phyloP scores from a whole-genome alignment of 2,888 invertebrate species.

The Brassicogethes aeneus region DNA sequence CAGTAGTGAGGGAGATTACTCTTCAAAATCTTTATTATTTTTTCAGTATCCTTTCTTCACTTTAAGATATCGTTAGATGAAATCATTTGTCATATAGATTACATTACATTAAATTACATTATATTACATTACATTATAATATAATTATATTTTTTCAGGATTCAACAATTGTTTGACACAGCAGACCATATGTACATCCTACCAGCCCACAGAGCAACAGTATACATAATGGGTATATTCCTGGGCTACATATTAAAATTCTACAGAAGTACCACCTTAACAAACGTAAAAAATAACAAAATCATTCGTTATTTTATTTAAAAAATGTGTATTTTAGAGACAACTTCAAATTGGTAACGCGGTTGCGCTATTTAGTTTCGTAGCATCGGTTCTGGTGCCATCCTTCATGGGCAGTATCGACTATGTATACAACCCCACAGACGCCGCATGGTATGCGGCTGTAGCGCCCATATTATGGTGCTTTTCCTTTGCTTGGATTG shows the following conservation, averaged over 20 bases:
- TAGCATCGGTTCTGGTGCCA: conserved; percentile 50
- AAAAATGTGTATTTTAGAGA: conserved; percentile 31
- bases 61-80: background rate
- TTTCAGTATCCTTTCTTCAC: too few relatives aligned
- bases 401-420: conserved; percentile 54
- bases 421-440: conserved; percentile 52
- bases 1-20: too few relatives aligned
- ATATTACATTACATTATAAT: too few relatives aligned
- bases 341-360: conserved; percentile 50
- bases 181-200: conserved; percentile 61
- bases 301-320: background rate
- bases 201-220: conserved; percentile 56
- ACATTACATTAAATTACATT: too few relatives aligned
- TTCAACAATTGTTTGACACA: conserved; percentile 55
- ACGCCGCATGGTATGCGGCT: conserved; percentile 61
- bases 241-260: conserved; percentile 50
- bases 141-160: conserved; percentile 38
- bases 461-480: conserved; percentile 64
- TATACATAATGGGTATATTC: conserved; percentile 59
- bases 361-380: conserved; percentile 43
- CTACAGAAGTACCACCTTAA: conserved; percentile 40
- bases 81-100: background rate
- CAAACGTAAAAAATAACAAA: conserved; percentile 34
- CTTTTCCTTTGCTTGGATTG: conserved; percentile 56
- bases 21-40: too few relatives aligned